These are phyloP conservation scores for Paradoxurus hermaphroditus DNA, from an alignment of 2,113 vertebrate genomes.

Conservation along the genomic window DNA sequence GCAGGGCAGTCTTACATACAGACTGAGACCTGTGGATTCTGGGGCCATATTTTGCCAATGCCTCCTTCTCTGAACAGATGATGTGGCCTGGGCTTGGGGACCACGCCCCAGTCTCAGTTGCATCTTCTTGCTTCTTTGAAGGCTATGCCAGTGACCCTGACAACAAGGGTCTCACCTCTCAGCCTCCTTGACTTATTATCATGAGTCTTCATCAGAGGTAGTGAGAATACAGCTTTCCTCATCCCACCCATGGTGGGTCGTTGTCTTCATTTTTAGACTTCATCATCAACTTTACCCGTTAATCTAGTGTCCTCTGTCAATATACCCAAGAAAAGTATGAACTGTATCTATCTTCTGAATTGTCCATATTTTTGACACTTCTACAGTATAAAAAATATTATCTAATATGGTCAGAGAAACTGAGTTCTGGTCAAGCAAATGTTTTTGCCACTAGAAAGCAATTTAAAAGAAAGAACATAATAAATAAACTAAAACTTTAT, in stretches of 20 bases:
- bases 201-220: background rate
- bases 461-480: background rate
- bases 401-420: background rate
- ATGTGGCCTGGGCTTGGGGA: background rate
- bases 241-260: no score
- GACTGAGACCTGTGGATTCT: background rate
- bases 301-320: background rate
- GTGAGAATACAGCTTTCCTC: background rate
- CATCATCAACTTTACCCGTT: background rate
- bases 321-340: background rate
- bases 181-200: background rate
- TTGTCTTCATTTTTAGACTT: background rate
- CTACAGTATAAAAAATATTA: background rate
- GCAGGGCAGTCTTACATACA: background rate
- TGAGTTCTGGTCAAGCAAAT: background rate
- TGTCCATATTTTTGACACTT: background rate
- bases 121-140: background rate
- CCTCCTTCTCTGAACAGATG: background rate
- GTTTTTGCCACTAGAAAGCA: slow-evolving; percentile 13
- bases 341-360: background rate
- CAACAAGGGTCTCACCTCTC: background rate
- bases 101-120: background rate
- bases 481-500: slow-evolving; percentile 8
- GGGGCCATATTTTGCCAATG: background rate
- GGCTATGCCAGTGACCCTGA: background rate